A percentile compares a stretch with the other conserved stretches of the same genome.
Evolutionary conservation across 2,797 vertebrate genomes (phyloP).

Genomic region (Propithecus deckenii): DNA sequence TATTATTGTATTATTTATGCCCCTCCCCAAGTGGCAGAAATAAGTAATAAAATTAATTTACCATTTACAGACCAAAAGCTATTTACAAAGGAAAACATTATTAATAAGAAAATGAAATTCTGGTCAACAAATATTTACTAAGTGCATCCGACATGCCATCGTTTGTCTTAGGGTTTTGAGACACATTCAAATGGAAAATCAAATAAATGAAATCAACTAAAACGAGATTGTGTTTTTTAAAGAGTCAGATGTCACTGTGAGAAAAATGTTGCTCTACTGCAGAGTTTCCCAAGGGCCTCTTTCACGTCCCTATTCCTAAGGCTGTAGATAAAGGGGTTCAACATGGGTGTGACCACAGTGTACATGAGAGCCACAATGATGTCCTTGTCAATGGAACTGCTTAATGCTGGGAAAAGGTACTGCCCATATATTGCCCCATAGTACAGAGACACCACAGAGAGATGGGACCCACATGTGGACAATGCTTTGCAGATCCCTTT

Average conservation of each 20-base stretch:
- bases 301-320: constrained; percentile 66
- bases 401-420: constrained; percentile 29
- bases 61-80: not conserved
- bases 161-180: constrained; percentile 7
- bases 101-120: constrained; percentile 1
- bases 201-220: not conserved
- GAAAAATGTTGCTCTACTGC: not conserved
- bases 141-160: not conserved
- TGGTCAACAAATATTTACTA: not conserved
- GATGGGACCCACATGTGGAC: constrained; percentile 72
- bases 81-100: not conserved
- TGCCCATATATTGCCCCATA: constrained; percentile 68
- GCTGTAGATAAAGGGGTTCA: constrained; percentile 72
- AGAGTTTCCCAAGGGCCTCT: constrained; percentile 41
- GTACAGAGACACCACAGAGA: constrained; percentile 71
- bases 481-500: constrained; percentile 69
- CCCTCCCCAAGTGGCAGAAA: not conserved
- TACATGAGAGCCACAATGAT: constrained; percentile 55
- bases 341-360: constrained; percentile 48
- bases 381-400: constrained; percentile 30
- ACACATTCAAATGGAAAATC: constrained; percentile 8
- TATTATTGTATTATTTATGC: not conserved
- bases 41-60: constrained; percentile 36
- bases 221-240: not conserved
- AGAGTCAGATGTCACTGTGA: not conserved